Percentiles rank a stretch among this genome's conserved stretches.
Evolutionary conservation across 2,888 invertebrate species (phyloP).

Genomic region (Toxonevra muliebris): DNA sequence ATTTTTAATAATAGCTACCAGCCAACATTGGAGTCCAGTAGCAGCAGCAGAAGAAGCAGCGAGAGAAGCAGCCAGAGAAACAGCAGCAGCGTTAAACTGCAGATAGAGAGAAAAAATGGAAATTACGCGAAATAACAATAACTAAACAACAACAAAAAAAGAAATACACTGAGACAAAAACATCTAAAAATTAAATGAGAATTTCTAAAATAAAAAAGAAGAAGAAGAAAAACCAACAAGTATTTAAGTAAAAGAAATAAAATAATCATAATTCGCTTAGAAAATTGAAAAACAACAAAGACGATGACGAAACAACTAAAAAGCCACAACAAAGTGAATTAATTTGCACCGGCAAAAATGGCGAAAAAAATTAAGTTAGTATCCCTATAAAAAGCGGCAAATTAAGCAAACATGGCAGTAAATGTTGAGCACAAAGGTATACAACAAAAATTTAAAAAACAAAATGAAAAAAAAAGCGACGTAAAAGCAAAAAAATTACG

Average conservation of each 20-base stretch:
- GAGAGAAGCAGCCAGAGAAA: too few species aligned
- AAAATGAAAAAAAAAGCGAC: too few species aligned
- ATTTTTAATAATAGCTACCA: too few species aligned
- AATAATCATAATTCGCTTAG: neutral
- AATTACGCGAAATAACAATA: too few species aligned
- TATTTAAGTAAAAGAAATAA: neutral
- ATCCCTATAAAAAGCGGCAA: slow-evolving; percentile 12
- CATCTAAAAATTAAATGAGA: too few species aligned
- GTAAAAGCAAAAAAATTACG: neutral
- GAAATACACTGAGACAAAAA: neutral
- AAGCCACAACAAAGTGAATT: slow-evolving; percentile 25
- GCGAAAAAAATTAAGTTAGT: too few species aligned
- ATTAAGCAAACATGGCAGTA: slow-evolving; percentile 24
- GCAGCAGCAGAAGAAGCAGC: too few species aligned
- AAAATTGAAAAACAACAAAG: neutral
- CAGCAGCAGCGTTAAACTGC: too few species aligned
- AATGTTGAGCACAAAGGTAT: neutral
- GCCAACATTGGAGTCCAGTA: too few species aligned
- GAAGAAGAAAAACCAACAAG: neutral
- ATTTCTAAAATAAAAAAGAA: neutral
- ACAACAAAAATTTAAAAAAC: too few species aligned
- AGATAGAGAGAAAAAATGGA: too few species aligned
- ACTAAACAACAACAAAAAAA: neutral
- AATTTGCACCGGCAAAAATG: neutral
- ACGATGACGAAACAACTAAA: neutral